Evolutionary conservation across 2,797 vertebrate species (phyloP), one percentile per base, ranked within the genome.

Genomic region (Muraenolepis orangiensis): DNA sequence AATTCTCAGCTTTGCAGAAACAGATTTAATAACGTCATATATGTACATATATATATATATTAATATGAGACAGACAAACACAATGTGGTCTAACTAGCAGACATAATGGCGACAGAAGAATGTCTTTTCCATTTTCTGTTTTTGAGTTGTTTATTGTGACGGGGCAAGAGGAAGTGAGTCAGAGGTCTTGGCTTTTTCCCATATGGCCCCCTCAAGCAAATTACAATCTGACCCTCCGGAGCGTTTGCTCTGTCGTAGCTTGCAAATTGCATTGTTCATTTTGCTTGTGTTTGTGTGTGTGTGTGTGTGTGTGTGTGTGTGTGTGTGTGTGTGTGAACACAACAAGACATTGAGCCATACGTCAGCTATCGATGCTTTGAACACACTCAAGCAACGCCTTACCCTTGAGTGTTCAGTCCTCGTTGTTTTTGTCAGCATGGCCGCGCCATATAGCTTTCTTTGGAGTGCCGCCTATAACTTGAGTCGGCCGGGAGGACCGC

Each of bases 181-280:
- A 73, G 51, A 10, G 76, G 76, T 76, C 66, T 69, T 71, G 70
- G 61, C 72, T 13, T 38, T 70, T 74, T 46, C 16, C 72, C 72
- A 57, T 69, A 34, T 20, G 74, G 67, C 72, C 75, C 76, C 72
- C 23, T 77, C 10, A 76, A 78, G 75, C 68, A 79, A 83, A 84
- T 75, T 69, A 23, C 42, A 51, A 57, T 30, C 42, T 30, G 70
- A 51, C 40, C 70, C 70, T 51, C 26, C 31, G 42, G 42, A 71
- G 38, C 51, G 14, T 73, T 69, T 67, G 71, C 12, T 70, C 64
- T 76, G 78, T 76, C 16, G 67, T 64, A 23, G 6, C 57, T 64
- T 64, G 57, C 57, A 64, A 64, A 64, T 64, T 64, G 57, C 57
- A 64, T 4, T 26, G 57, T 14, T 6, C 57, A 23, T 64, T 84